Percentiles rank a stretch among this genome's conserved stretches.
phyloP scores from a whole-genome alignment of 2,797 vertebrate genomes.

The Nyctibius grandis region DNA sequence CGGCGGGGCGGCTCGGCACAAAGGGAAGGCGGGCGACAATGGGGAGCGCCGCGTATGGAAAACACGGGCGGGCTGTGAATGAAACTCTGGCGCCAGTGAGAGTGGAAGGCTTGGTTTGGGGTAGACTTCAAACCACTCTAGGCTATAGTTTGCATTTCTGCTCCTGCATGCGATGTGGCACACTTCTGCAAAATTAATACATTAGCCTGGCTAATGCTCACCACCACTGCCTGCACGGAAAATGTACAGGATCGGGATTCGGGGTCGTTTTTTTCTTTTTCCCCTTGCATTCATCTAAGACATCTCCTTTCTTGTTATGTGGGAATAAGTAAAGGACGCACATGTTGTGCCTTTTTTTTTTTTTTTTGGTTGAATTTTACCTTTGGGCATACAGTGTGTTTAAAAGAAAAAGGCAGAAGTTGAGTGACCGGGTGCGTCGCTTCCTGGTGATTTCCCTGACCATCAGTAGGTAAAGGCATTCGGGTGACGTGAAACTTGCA shows the following conservation, averaged over 20 bases:
- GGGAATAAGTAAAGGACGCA: slow-evolving; percentile 46
- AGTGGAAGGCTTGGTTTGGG: slow-evolving; percentile 38
- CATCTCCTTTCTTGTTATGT: slow-evolving; percentile 34
- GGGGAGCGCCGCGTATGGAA: slow-evolving; percentile 11
- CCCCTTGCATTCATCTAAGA: neutral
- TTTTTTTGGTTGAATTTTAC: neutral
- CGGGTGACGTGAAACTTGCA: slow-evolving; percentile 20
- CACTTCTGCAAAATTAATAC: slow-evolving; percentile 36
- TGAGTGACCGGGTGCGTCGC: slow-evolving; percentile 16
- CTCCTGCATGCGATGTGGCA: slow-evolving; percentile 40
- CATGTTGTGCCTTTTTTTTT: slow-evolving; percentile 23
- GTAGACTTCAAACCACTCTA: slow-evolving; percentile 55
- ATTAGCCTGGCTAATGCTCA: slow-evolving; percentile 23
- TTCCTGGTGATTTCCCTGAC: slow-evolving; percentile 23
- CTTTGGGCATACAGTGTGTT: neutral
- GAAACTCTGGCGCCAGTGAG: slow-evolving; percentile 58
- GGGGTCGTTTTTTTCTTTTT: neutral
- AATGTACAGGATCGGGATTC: neutral
- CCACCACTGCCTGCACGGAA: slow-evolving; percentile 8
- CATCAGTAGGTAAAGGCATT: neutral
- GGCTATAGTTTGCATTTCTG: slow-evolving; percentile 53
- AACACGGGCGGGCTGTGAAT: slow-evolving; percentile 29
- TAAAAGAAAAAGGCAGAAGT: slow-evolving; percentile 15
- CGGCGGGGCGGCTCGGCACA: slow-evolving; percentile 19
- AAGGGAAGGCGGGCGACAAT: slow-evolving; percentile 45